A percentile compares a stretch with the other conserved stretches of the same genome.
Evolutionary conservation across 1,140 invertebrate species (phyloP).

Genomic region (Bactericera cockerelli): DNA sequence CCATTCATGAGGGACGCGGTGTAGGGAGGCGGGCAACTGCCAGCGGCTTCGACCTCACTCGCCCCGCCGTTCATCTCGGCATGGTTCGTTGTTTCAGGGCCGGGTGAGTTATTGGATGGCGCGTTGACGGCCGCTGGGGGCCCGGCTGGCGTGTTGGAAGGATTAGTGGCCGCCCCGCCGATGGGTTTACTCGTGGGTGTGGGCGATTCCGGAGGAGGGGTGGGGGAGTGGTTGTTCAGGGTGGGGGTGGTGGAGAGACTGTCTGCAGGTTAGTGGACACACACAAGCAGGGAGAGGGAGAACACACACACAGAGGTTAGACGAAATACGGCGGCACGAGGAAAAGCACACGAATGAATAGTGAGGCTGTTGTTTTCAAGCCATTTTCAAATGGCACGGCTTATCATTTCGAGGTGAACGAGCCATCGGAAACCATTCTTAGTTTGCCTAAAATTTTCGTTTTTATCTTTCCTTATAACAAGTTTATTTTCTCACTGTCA

Average conservation of each 20-base stretch:
- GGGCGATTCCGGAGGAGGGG: slow-evolving; percentile 18
- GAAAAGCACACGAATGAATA: too few relatives aligned
- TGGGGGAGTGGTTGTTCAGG: slow-evolving; percentile 27
- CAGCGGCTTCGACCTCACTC: slow-evolving; percentile 25
- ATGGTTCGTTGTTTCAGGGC: slow-evolving; percentile 19
- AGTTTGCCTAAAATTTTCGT: too few relatives aligned
- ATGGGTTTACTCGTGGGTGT: neutral
- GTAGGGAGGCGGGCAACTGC: slow-evolving; percentile 27
- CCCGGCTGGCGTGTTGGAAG: slow-evolving; percentile 28
- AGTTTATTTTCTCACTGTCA: too few relatives aligned
- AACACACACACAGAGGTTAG: neutral
- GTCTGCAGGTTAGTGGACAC: slow-evolving; percentile 6
- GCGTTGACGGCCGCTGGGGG: slow-evolving; percentile 24
- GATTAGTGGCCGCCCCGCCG: slow-evolving; percentile 22
- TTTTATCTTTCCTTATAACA: too few relatives aligned
- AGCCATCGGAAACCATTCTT: too few relatives aligned
- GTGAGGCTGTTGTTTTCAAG: too few relatives aligned
- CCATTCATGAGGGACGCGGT: slow-evolving; percentile 21
- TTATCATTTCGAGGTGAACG: too few relatives aligned
- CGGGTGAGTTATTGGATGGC: slow-evolving; percentile 31
- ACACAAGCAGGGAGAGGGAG: neutral
- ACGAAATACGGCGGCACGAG: too few relatives aligned
- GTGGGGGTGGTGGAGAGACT: slow-evolving; percentile 11
- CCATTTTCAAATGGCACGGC: too few relatives aligned
- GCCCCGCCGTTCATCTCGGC: slow-evolving; percentile 27